These are phyloP conservation scores for Lepidostoma basale DNA, from an alignment of 1,140 invertebrate genomes.

Conservation along the genomic window DNA sequence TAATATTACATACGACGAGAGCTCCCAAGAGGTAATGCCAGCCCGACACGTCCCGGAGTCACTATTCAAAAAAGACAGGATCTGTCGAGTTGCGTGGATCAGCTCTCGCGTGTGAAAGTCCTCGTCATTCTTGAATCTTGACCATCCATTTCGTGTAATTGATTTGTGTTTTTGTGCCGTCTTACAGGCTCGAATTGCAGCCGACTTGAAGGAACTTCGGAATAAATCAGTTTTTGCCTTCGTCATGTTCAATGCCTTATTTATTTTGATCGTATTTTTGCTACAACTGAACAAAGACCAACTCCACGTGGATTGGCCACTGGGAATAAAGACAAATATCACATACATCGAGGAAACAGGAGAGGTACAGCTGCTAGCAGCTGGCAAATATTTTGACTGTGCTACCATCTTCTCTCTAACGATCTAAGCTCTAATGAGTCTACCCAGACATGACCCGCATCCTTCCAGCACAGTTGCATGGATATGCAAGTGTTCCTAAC, in stretches of 20 bases:
- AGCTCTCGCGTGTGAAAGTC: background rate
- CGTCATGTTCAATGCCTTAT: slow-evolving; percentile 99
- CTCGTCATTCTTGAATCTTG: slow-evolving; percentile 43
- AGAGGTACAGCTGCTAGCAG: slow-evolving; percentile 68
- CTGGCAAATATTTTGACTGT: slow-evolving; percentile 41
- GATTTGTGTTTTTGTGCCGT: slow-evolving; percentile 57
- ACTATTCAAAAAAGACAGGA: slow-evolving; percentile 44
- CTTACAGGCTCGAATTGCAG: slow-evolving; percentile 83
- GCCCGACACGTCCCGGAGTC: slow-evolving; percentile 17
- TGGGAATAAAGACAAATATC: slow-evolving; percentile 93
- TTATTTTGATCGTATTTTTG: slow-evolving; percentile 97
- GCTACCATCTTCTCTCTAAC: slow-evolving; percentile 40
- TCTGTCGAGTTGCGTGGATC: slow-evolving; percentile 5
- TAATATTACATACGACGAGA: slow-evolving; percentile 89
- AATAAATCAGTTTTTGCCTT: slow-evolving; percentile 98
- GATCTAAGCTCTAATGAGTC: slow-evolving; percentile 56
- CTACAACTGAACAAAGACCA: slow-evolving; percentile 98
- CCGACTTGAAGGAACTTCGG: slow-evolving; percentile 88
- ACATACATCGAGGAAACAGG: slow-evolving; percentile 89
- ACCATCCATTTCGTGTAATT: slow-evolving; percentile 36
- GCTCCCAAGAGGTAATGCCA: slow-evolving; percentile 83
- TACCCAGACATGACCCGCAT: slow-evolving; percentile 48
- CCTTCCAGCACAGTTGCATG: slow-evolving; percentile 60
- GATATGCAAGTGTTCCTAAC: slow-evolving; percentile 45
- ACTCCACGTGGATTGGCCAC: slow-evolving; percentile 92